These are phyloP conservation scores for Antigone vipio DNA, from an alignment of 2,113 vertebrate species.

Conservation along the genomic window DNA sequence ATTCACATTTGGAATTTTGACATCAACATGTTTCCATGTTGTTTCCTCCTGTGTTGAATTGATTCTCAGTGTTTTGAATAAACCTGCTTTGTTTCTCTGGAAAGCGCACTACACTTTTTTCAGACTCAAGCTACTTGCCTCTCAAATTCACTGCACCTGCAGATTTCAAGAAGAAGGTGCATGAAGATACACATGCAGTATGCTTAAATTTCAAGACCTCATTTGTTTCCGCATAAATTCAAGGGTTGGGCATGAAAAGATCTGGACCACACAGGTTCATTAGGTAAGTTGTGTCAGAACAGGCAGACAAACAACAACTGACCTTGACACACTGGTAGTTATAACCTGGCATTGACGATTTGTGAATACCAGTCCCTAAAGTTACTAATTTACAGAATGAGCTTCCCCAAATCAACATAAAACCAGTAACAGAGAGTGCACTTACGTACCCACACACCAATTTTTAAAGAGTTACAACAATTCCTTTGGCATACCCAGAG, in stretches of 20 bases:
- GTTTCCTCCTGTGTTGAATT: not conserved
- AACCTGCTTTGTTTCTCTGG: not conserved
- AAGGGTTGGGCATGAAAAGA: not conserved
- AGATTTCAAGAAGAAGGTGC: not conserved
- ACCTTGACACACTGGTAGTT: not conserved
- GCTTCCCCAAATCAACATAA: not conserved
- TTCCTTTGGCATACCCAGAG: not conserved
- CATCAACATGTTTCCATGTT: not conserved
- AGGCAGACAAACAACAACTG: not conserved
- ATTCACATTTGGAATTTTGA: not conserved
- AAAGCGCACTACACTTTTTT: not conserved
- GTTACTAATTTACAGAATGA: not conserved
- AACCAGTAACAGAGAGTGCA: not conserved
- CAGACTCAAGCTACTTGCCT: not conserved
- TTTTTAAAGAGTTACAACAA: not conserved
- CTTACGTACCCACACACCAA: fast-evolving
- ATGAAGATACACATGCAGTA: not conserved
- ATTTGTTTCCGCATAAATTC: not conserved
- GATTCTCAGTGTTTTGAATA: not conserved
- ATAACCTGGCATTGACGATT: not conserved
- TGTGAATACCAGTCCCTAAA: not conserved
- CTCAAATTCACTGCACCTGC: not conserved
- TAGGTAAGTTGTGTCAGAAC: not conserved
- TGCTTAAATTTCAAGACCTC: not conserved
- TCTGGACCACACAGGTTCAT: not conserved